phyloP scores from a whole-genome alignment of 2,888 invertebrate genomes.

The Podotricha telesiphe region DNA sequence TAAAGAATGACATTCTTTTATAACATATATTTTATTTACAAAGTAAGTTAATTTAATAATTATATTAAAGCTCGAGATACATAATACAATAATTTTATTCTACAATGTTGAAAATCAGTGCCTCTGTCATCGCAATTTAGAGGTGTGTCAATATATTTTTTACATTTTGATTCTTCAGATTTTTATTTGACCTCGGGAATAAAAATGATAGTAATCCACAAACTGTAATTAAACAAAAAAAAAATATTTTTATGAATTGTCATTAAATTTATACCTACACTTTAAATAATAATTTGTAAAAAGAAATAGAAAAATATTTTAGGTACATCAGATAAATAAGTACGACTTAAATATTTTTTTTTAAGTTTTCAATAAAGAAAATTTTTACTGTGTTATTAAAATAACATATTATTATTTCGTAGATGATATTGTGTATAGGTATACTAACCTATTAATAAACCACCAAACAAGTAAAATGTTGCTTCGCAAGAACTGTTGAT shows the following conservation, averaged over 20 bases:
- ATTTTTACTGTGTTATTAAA: no score
- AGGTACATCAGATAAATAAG: no score
- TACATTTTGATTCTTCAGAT: background rate
- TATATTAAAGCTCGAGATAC: background rate
- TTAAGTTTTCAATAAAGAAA: no score
- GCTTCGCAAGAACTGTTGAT: constrained; percentile 84
- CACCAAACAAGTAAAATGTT: constrained; percentile 85
- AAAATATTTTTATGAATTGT: no score
- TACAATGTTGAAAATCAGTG: background rate
- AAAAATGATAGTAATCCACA: constrained; percentile 59
- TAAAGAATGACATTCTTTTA: no score
- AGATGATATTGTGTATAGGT: background rate
- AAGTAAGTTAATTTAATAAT: background rate
- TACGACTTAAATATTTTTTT: no score
- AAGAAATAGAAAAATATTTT: no score
- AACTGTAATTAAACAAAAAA: constrained; percentile 59
- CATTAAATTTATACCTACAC: no score
- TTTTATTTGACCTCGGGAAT: constrained; percentile 49
- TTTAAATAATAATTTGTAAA: no score
- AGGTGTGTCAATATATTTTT: constrained; percentile 4
- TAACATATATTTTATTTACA: background rate
- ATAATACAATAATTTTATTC: background rate
- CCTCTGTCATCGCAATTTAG: background rate
- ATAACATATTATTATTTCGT: no score
- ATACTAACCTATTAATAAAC: constrained; percentile 73